A percentile compares a stretch with the other conserved stretches of the same genome.
Conservation (phyloP, 2,888 invertebrate genomes). For the Hedya salicella region DNA sequence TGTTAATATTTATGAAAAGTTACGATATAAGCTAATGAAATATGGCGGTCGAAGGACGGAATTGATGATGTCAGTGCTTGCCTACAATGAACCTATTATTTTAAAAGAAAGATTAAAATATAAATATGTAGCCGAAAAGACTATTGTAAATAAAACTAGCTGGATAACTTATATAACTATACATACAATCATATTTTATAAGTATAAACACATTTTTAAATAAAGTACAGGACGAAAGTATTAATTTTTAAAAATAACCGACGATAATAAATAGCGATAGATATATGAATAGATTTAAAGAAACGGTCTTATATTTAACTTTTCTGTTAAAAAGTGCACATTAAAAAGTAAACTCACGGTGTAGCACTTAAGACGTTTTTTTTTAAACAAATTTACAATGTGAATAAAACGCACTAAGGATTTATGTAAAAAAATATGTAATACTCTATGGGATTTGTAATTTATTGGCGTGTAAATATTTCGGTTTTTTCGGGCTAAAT, state of each 20-base stretch:
- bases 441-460: conserved; percentile 70
- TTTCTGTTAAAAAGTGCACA: conserved; percentile 61
- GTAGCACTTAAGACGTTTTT: conserved; percentile 41
- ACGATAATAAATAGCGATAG: conserved; percentile 79
- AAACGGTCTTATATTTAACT: conserved; percentile 46
- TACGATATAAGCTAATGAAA: conserved; percentile 10
- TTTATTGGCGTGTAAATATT: conserved; percentile 63
- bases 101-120: conserved; percentile 56
- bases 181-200: conserved; percentile 69
- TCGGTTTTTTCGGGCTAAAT: conserved; percentile 49
- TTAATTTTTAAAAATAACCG: conserved; percentile 69
- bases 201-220: conserved; percentile 66
- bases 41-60: conserved; percentile 57
- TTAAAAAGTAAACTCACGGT: conserved; percentile 56
- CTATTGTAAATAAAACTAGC: conserved; percentile 79
- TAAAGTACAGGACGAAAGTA: conserved; percentile 71
- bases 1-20: not conserved
- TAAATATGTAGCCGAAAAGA: conserved; percentile 73
- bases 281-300: conserved; percentile 56
- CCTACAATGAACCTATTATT: conserved; percentile 67
- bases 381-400: conserved; percentile 58
- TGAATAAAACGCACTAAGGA: conserved; percentile 76
- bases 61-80: conserved; percentile 73
- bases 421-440: conserved; percentile 71
- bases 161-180: conserved; percentile 64